phyloP scores from a whole-genome alignment of 2,113 vertebrate species.

The Caretta caretta region DNA sequence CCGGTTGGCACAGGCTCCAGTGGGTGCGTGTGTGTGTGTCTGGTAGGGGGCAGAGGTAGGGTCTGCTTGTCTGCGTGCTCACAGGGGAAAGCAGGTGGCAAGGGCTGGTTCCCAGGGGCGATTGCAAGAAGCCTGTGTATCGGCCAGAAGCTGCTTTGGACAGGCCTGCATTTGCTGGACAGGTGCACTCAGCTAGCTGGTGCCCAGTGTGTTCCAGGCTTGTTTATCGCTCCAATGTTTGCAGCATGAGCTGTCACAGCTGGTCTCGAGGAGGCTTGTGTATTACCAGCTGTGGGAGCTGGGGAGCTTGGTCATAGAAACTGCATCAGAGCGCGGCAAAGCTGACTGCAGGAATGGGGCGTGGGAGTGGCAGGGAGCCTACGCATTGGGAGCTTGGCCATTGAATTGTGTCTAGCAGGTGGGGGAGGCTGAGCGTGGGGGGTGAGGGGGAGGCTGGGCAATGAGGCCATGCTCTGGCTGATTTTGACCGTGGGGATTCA shows the following conservation, averaged over 20 bases:
- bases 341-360: neutral
- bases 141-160: neutral
- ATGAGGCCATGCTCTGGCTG: neutral
- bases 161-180: neutral
- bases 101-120: neutral
- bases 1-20: neutral
- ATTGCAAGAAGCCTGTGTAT: neutral
- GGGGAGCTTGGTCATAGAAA: neutral
- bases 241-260: neutral
- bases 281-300: neutral
- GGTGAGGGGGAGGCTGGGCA: neutral
- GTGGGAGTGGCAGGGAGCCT: too few species aligned
- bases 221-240: neutral
- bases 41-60: neutral
- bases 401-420: neutral
- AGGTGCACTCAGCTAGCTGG: neutral
- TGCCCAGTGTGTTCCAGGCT: neutral
- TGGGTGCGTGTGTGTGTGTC: too few species aligned
- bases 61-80: neutral
- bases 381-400: neutral
- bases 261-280: neutral
- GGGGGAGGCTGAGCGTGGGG: neutral
- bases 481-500: neutral
- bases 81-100: neutral
- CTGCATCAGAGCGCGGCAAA: neutral